phyloP scores from a whole-genome alignment of 1,140 invertebrate genomes.

The Eumeta japonica region DNA sequence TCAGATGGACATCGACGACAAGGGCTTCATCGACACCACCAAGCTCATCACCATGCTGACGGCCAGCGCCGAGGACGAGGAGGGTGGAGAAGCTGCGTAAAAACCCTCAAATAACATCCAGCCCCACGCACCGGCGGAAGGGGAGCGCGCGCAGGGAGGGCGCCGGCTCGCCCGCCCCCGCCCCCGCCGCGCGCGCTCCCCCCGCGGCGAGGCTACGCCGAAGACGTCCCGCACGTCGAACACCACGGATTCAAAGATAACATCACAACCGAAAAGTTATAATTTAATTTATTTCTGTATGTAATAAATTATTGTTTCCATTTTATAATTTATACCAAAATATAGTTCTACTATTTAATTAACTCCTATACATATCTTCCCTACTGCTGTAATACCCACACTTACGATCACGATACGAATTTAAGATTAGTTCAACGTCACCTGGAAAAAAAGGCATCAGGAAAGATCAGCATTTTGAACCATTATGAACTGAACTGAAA shows the following conservation, averaged over 20 bases:
- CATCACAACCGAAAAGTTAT: conserved; percentile 32
- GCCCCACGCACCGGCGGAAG: conserved; percentile 2
- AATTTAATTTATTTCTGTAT: conserved; percentile 45
- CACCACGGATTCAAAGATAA: conserved; percentile 24
- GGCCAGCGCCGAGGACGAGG: conserved; percentile 75
- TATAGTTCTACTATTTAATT: conserved; percentile 57
- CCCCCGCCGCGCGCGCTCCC: conserved; percentile 4
- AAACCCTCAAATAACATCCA: conserved; percentile 10
- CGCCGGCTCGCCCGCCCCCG: conserved; percentile 10
- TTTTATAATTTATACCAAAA: conserved; percentile 57
- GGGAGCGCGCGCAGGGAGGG: too few species aligned
- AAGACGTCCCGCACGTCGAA: conserved; percentile 30
- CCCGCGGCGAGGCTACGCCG: conserved; percentile 4
- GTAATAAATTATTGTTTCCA: conserved; percentile 54
- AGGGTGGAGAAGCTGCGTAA: conserved; percentile 65
- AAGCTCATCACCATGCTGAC: conserved; percentile 86
- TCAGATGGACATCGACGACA: conserved; percentile 91
- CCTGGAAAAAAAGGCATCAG: too few species aligned
- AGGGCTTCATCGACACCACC: conserved; percentile 88
- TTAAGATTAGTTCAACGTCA: too few species aligned
- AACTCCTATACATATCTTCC: too few species aligned
- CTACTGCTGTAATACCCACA: too few species aligned
- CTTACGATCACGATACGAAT: too few species aligned
- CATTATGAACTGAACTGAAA: too few species aligned
- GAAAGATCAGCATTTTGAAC: too few species aligned